Percentiles rank a stretch among this genome's conserved stretches.
Conservation (phyloP, 2,888 invertebrate species). For the Parnassius glacialis region DNA sequence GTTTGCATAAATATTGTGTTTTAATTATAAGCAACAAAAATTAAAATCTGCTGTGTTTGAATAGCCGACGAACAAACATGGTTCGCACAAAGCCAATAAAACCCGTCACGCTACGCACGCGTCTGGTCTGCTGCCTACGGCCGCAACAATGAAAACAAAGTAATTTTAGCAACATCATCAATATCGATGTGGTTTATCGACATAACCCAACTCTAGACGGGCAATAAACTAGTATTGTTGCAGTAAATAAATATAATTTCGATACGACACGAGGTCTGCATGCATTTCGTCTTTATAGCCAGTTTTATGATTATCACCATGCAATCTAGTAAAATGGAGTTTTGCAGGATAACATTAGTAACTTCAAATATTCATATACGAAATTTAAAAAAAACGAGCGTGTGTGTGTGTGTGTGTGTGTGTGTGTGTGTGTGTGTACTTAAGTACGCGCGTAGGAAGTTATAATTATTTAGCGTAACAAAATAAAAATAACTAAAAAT, state of each 20-base stretch:
- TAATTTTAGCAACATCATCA: constrained; percentile 51
- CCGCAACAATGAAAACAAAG: constrained; percentile 47
- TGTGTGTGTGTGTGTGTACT: too few relatives aligned
- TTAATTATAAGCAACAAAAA: constrained; percentile 38
- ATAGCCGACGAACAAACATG: constrained; percentile 41
- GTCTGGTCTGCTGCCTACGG: constrained; percentile 36
- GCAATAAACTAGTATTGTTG: constrained; percentile 25
- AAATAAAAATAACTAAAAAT: too few relatives aligned
- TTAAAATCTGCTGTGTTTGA: constrained; percentile 54
- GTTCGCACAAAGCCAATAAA: constrained; percentile 44
- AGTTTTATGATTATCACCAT: constrained; percentile 18
- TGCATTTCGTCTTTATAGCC: constrained; percentile 18
- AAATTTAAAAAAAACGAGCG: too few relatives aligned
- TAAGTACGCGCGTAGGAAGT: too few relatives aligned
- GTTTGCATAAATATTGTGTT: constrained; percentile 30
- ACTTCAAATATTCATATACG: neutral
- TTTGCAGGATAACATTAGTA: constrained; percentile 6
- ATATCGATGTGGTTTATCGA: constrained; percentile 24
- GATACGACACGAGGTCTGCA: constrained; percentile 11
- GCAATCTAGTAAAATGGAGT: constrained; percentile 10
- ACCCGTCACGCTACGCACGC: constrained; percentile 44
- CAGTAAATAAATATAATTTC: constrained; percentile 26
- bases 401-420: too few relatives aligned
- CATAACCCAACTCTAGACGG: constrained; percentile 24
- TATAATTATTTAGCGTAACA: too few relatives aligned